Percentiles rank a stretch among this genome's conserved stretches.
These are phyloP conservation scores for Terebella lapidaria DNA, from an alignment of 2,888 invertebrate genomes.

Conservation along the genomic window DNA sequence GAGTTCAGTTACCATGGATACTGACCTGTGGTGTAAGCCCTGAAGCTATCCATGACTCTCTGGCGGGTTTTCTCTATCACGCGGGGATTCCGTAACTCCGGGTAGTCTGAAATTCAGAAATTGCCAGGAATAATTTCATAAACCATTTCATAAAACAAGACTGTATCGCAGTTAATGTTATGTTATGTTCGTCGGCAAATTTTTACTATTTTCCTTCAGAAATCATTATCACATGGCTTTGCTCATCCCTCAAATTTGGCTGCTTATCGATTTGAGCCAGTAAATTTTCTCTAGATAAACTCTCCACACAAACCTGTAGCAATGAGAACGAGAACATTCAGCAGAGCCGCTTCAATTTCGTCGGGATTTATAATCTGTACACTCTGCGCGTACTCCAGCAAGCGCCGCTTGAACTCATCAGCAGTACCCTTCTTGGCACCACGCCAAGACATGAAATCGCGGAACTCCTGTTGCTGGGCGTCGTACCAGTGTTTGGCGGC, in stretches of 20 bases:
- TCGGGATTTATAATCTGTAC: slow-evolving; percentile 17
- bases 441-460: slow-evolving; percentile 23
- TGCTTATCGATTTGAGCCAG: not conserved
- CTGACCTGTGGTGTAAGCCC: slow-evolving; percentile 25
- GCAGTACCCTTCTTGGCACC: not conserved
- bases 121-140: not conserved
- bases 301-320: too few relatives aligned
- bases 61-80: slow-evolving; percentile 17
- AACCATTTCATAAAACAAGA: not conserved
- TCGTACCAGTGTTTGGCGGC: slow-evolving; percentile 25
- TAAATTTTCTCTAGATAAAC: too few relatives aligned
- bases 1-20: too few relatives aligned
- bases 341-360: slow-evolving; percentile 19
- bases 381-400: slow-evolving; percentile 16
- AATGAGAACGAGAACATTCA: slow-evolving; percentile 22
- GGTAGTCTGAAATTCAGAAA: slow-evolving; percentile 22
- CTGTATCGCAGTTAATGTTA: too few relatives aligned
- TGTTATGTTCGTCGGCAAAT: too few relatives aligned
- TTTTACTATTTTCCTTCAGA: too few relatives aligned
- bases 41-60: slow-evolving; percentile 17
- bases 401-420: slow-evolving; percentile 19
- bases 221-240: too few relatives aligned
- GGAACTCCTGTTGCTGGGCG: slow-evolving; percentile 15
- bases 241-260: not conserved
- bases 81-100: slow-evolving; percentile 16